These are phyloP conservation scores for Drosophila emarginata DNA, from an alignment of 2,888 invertebrate genomes.

Conservation along the genomic window DNA sequence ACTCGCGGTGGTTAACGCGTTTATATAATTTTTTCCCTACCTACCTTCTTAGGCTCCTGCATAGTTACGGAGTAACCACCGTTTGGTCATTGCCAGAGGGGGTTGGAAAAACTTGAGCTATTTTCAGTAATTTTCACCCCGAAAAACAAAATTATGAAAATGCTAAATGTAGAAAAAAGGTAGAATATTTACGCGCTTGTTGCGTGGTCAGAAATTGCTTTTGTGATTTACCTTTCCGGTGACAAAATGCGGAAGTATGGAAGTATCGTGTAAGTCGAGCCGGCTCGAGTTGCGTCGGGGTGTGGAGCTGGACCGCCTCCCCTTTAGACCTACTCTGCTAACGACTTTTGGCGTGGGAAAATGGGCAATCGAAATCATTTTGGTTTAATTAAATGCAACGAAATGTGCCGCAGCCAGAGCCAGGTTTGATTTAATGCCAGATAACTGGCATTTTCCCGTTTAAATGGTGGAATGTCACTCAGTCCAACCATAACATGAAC, in stretches of 20 bases:
- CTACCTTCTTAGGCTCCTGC: background rate
- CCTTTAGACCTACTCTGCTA: slow-evolving; percentile 34
- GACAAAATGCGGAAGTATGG: slow-evolving; percentile 69
- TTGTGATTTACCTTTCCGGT: slow-evolving; percentile 77
- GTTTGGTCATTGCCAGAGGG: slow-evolving; percentile 8
- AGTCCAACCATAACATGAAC: background rate
- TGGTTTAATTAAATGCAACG: slow-evolving; percentile 70
- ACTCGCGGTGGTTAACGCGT: slow-evolving; percentile 59
- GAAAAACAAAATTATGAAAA: slow-evolving; percentile 34
- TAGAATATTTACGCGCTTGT: slow-evolving; percentile 64
- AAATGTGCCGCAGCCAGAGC: slow-evolving; percentile 43
- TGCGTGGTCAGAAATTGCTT: slow-evolving; percentile 60
- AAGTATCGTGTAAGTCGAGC: slow-evolving; percentile 49
- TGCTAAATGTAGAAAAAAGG: slow-evolving; percentile 17
- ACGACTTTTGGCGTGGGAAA: slow-evolving; percentile 67
- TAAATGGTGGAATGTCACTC: slow-evolving; percentile 43
- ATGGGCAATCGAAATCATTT: slow-evolving; percentile 48
- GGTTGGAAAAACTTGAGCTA: slow-evolving; percentile 60
- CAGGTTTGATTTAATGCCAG: slow-evolving; percentile 45
- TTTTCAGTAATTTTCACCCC: slow-evolving; percentile 70
- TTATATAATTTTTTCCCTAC: slow-evolving; percentile 1
- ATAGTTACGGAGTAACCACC: background rate
- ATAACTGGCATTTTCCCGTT: slow-evolving; percentile 10
- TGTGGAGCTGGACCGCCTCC: slow-evolving; percentile 20
- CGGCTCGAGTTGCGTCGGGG: slow-evolving; percentile 12